phyloP scores from a whole-genome alignment of 1,140 invertebrate genomes.

The Mercenaria mercenaria region DNA sequence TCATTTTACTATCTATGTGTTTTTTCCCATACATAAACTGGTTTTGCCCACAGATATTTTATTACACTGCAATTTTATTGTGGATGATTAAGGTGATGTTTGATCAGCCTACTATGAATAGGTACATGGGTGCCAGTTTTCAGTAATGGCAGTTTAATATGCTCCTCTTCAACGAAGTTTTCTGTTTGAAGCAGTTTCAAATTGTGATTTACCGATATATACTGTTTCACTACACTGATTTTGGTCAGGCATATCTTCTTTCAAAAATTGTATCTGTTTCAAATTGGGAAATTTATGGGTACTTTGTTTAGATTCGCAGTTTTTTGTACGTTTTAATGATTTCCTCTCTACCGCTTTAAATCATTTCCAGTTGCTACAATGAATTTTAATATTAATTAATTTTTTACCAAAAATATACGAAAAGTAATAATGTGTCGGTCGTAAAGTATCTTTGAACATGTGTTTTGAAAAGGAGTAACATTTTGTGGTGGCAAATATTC shows the following conservation, averaged over 20 bases:
- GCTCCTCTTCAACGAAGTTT: neutral
- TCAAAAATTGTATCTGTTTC: neutral
- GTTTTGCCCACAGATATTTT: neutral
- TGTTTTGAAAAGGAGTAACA: no score
- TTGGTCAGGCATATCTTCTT: constrained; percentile 1
- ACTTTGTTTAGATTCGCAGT: neutral
- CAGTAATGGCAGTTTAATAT: constrained; percentile 21
- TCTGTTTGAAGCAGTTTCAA: constrained; percentile 21
- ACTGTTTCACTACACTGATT: constrained; percentile 13
- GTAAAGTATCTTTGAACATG: neutral
- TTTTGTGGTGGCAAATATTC: no score
- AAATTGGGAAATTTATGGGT: constrained; percentile 26
- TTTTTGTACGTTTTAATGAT: neutral
- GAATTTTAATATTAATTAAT: neutral
- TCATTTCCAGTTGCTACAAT: neutral
- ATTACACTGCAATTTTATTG: constrained; percentile 27
- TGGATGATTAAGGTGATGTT: neutral
- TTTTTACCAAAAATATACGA: neutral
- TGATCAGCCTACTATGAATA: constrained; percentile 7
- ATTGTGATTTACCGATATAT: constrained; percentile 17
- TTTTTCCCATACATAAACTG: neutral
- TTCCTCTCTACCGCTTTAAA: neutral
- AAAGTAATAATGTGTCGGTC: neutral
- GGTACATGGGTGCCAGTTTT: constrained; percentile 11
- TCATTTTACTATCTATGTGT: neutral